Evolutionary conservation across 2,797 vertebrate species (phyloP).

Genomic region (Poliocrania exsul): DNA sequence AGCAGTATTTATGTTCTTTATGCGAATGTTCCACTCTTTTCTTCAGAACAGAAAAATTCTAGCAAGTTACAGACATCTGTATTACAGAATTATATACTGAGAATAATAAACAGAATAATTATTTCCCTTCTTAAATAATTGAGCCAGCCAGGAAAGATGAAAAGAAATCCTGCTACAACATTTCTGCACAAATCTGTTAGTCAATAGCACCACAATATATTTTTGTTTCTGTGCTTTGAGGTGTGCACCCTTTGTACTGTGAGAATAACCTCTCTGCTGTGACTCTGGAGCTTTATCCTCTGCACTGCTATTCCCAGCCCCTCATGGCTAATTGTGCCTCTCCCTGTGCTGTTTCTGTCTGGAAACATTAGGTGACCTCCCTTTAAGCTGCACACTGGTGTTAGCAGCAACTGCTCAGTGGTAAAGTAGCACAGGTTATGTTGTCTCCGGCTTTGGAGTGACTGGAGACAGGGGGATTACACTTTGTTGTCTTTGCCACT

Average conservation of each 20-base stretch:
- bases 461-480: background rate
- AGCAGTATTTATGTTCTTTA: background rate
- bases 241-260: background rate
- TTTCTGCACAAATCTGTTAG: background rate
- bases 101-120: background rate
- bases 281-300: background rate
- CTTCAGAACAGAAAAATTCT: background rate
- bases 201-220: background rate
- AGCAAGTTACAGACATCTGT: background rate
- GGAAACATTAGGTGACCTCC: background rate
- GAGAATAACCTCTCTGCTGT: background rate
- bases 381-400: background rate
- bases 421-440: background rate
- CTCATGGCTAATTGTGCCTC: background rate
- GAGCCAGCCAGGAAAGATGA: background rate
- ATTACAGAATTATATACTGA: background rate
- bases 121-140: background rate
- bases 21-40: background rate
- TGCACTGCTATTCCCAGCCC: background rate
- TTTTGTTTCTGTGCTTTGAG: background rate
- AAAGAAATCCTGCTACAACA: background rate
- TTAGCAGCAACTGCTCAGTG: background rate
- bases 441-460: background rate
- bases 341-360: background rate
- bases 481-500: constrained; percentile 38